Conservation (phyloP, 2,888 invertebrate genomes). For the Autographa gamma region DNA sequence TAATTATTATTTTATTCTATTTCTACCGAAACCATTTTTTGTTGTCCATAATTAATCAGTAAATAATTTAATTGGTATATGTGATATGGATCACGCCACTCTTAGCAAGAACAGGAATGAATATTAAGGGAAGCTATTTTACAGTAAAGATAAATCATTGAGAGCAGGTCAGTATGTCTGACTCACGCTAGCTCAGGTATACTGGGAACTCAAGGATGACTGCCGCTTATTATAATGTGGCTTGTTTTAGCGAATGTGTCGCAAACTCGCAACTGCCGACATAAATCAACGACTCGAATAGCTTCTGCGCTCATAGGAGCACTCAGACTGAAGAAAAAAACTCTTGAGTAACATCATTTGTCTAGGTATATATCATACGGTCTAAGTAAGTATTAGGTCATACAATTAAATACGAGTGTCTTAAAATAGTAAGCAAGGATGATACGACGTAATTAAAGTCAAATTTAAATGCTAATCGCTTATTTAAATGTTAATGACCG, state of each 20-base stretch:
- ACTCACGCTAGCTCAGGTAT: constrained; percentile 5
- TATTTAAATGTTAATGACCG: background rate
- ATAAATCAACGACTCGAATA: constrained; percentile 9
- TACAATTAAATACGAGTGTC: background rate
- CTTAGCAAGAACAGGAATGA: background rate
- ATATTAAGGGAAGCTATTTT: background rate
- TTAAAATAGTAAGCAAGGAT: background rate
- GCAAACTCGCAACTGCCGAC: background rate
- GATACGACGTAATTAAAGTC: background rate
- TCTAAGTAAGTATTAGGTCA: background rate
- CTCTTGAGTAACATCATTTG: no score
- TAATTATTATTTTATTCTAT: no score
- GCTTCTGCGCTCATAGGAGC: background rate
- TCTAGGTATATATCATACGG: no score
- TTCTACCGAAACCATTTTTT: no score
- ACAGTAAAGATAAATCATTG: background rate
- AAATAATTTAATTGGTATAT: no score
- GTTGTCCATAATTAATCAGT: no score
- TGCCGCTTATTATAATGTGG: constrained; percentile 18
- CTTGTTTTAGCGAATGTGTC: constrained; percentile 12
- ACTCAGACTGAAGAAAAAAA: no score
- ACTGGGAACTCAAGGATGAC: constrained; percentile 26
- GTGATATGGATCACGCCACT: no score
- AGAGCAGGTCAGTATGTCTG: background rate
- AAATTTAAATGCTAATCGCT: background rate